These are phyloP conservation scores for Parazoanthus darwini DNA, from an alignment of 92 coral and sea anemone species.

Conservation along the genomic window DNA sequence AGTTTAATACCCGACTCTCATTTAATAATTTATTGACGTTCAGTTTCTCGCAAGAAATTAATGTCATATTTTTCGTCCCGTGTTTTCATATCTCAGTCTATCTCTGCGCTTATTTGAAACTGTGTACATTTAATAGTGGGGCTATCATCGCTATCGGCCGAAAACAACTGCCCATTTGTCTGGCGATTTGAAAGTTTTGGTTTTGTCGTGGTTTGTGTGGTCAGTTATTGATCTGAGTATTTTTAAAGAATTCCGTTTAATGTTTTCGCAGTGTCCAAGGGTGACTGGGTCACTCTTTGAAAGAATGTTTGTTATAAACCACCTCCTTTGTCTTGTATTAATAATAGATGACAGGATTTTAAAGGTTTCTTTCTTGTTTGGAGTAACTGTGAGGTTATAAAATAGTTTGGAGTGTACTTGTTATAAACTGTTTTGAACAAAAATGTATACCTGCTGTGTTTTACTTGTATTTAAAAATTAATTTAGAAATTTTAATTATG, in stretches of 20 bases:
- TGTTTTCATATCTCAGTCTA: not conserved
- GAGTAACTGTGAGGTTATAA: not conserved
- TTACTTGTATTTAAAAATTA: not conserved
- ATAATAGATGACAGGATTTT: not conserved
- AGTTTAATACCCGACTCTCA: not conserved
- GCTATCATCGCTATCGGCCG: not conserved
- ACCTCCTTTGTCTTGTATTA: not conserved
- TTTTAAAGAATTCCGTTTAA: not conserved
- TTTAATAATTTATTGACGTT: slow-evolving; percentile 10
- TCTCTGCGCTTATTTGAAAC: not conserved
- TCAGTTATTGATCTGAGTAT: not conserved
- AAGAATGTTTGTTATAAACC: slow-evolving; percentile 16
- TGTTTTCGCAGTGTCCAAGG: not conserved
- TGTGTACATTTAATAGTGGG: not conserved
- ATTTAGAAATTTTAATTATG: not conserved
- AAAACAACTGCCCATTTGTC: not conserved
- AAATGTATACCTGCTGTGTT: not conserved
- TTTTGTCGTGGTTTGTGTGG: slow-evolving; percentile 25
- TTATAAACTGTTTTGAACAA: not conserved
- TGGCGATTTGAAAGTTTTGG: not conserved
- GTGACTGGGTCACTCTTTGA: not conserved
- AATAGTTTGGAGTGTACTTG: not conserved
- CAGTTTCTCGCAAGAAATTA: not conserved
- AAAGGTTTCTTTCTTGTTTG: not conserved
- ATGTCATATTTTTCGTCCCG: not conserved